phyloP scores from a whole-genome alignment of 2,797 vertebrate species.

The Psittacula echo region DNA sequence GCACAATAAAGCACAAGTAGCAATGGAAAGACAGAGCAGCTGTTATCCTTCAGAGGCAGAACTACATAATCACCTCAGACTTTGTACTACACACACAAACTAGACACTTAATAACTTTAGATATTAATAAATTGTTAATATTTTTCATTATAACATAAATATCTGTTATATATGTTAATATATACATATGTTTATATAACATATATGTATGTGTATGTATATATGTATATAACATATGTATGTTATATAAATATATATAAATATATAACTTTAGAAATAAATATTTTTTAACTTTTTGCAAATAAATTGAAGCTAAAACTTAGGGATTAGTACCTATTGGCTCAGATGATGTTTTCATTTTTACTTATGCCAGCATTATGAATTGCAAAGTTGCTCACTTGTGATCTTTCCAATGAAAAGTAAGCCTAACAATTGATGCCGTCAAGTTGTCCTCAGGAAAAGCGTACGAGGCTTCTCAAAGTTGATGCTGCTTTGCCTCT shows the following conservation, averaged over 20 bases:
- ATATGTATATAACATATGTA: neutral
- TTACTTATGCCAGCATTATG: neutral
- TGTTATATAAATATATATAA: neutral
- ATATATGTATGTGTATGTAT: neutral
- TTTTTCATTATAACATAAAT: neutral
- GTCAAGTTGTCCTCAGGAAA: neutral
- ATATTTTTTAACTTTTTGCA: neutral
- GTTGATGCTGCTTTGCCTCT: neutral
- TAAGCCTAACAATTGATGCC: neutral
- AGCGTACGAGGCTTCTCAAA: neutral
- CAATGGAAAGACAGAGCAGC: neutral
- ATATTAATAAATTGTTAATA: neutral
- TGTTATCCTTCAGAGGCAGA: neutral
- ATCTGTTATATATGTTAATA: neutral
- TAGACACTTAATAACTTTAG: neutral
- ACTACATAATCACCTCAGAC: neutral
- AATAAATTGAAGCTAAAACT: neutral
- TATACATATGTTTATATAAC: neutral
- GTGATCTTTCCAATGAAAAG: neutral
- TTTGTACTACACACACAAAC: neutral
- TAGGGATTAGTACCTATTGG: neutral
- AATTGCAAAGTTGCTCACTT: neutral
- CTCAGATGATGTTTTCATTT: neutral
- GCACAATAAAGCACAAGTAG: neutral
- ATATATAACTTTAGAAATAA: neutral